These are phyloP conservation scores for Heliangelus exortis DNA, from an alignment of 2,797 vertebrate genomes.

Conservation along the genomic window DNA sequence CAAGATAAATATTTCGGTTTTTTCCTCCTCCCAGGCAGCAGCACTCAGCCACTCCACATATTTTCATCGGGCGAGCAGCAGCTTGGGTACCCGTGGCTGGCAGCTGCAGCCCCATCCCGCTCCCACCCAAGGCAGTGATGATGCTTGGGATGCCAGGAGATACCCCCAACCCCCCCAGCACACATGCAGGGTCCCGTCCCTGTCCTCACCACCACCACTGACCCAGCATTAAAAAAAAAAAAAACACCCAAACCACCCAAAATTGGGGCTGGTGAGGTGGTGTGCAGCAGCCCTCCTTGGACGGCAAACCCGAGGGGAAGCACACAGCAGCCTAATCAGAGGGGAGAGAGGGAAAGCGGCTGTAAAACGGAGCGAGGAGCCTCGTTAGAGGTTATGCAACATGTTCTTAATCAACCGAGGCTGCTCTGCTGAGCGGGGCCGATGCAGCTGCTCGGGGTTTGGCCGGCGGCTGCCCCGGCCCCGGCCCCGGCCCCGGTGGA, in stretches of 20 bases:
- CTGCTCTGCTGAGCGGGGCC: neutral
- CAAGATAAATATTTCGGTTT: conserved; percentile 50
- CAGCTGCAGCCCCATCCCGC: neutral
- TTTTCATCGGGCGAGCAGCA: neutral
- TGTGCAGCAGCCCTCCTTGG: neutral
- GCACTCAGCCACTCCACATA: neutral
- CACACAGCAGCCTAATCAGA: neutral
- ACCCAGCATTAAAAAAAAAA: neutral
- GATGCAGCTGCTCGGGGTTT: neutral
- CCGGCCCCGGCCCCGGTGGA: neutral
- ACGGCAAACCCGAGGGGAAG: neutral
- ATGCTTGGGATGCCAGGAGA: fast-evolving
- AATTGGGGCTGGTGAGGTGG: fast-evolving
- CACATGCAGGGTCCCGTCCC: fast-evolving
- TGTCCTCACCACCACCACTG: neutral
- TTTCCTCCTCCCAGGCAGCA: conserved; percentile 48
- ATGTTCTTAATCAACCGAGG: conserved; percentile 32
- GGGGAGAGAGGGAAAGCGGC: neutral
- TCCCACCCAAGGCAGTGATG: fast-evolving
- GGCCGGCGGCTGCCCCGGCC: neutral
- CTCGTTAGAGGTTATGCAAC: conserved; percentile 47
- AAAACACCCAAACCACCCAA: neutral
- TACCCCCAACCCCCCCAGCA: neutral
- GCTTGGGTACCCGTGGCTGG: neutral
- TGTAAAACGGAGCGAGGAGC: neutral